phyloP scores from a whole-genome alignment of 2,888 invertebrate genomes.

The Trachelus stipa region DNA sequence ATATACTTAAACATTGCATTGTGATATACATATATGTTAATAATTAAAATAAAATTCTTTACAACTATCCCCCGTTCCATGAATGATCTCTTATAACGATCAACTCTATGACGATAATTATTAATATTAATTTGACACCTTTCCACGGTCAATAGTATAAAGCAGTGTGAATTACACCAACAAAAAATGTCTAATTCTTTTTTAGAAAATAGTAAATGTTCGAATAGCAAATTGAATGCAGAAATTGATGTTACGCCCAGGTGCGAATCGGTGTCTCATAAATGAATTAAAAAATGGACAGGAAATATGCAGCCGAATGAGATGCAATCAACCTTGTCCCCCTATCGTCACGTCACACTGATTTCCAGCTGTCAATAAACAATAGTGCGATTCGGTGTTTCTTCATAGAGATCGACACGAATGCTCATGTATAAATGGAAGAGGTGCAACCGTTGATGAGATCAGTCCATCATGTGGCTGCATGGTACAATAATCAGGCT shows the following conservation, averaged over 20 bases:
- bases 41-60: constrained; percentile 2
- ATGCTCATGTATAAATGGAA: neutral
- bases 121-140: neutral
- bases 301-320: neutral
- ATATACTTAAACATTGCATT: constrained; percentile 12
- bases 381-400: neutral
- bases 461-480: neutral
- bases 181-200: neutral
- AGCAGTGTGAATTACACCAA: no score
- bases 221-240: neutral
- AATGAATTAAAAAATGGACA: neutral
- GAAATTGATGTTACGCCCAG: neutral
- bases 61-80: neutral
- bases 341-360: neutral
- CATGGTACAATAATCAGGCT: neutral
- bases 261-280: neutral
- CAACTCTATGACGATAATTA: neutral
- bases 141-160: neutral
- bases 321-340: neutral
- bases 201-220: neutral
- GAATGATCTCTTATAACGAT: neutral
- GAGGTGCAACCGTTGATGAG: neutral
- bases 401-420: neutral
- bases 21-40: constrained; percentile 6
- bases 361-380: neutral